phyloP scores from a whole-genome alignment of 2,797 vertebrate genomes.

The Poeciliopsis paucimaculata region DNA sequence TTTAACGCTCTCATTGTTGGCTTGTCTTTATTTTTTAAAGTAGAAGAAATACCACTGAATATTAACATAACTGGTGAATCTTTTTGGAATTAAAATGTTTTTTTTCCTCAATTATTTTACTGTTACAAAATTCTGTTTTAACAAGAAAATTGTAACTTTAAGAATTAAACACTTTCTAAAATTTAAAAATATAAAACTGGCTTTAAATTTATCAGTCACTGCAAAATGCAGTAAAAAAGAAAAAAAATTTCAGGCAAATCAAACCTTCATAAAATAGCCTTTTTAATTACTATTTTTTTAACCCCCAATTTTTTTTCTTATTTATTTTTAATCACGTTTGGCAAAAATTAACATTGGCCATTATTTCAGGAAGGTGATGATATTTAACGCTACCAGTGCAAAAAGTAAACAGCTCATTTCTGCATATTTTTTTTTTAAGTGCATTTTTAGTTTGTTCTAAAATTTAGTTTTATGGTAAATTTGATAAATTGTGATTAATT shows the following conservation, averaged over 20 bases:
- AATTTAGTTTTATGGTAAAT: not conserved
- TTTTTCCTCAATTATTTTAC: not conserved
- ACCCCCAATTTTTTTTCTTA: too few species aligned
- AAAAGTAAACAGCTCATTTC: not conserved
- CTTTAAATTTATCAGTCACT: not conserved
- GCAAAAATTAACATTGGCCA: too few species aligned
- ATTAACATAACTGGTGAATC: not conserved
- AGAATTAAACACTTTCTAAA: not conserved
- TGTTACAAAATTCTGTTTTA: not conserved
- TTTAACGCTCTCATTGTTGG: constrained; percentile 24
- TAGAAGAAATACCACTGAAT: not conserved
- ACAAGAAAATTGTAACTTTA: not conserved
- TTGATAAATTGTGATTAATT: not conserved
- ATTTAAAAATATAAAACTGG: not conserved
- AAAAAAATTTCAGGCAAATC: not conserved
- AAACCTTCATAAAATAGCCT: not conserved
- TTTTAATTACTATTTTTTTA: too few species aligned
- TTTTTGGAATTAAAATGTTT: not conserved
- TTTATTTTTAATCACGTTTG: too few species aligned
- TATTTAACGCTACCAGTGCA: not conserved
- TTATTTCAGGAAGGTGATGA: not conserved
- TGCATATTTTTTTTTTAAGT: not conserved
- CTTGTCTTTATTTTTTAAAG: not conserved
- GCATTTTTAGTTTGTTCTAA: not conserved
- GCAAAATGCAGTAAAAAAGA: not conserved